Base-by-base conservation (phyloP, 2,113 vertebrate genomes). In the Anser cygnoides region DNA sequence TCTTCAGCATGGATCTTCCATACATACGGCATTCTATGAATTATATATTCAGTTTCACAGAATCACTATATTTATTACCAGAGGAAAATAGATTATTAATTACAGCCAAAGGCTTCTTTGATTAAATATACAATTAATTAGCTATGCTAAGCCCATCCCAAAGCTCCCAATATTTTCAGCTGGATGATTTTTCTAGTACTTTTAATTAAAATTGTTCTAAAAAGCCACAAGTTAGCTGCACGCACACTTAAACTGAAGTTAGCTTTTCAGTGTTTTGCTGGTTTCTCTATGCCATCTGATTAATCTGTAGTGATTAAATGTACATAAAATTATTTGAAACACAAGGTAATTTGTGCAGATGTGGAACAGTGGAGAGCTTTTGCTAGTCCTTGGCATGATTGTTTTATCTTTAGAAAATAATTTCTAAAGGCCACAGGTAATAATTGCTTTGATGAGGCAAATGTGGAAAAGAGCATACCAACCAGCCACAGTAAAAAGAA, bases 71-170 rank as follows among this genome's bases (percentile, higher is more conserved):
- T 98, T 98, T 97, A 96, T 97, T 97, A 96, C 94, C 75, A 96
- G 95, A 98, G 90, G 95, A 98, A 98, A 98, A 98, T 96, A 98
- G 97, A 97, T 98, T 98, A 98, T 98, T 98, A 97, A 98, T 98
- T 98, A 96, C 94, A 97, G 97, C 97, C 97, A 98, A 97, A 97
- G 97, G 96, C 97, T 96, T 91, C 86, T 98, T 97, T 98, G 97
- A 98, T 98, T 98, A 98, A 98, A 97, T 97, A 97, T 97, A 98
- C 95, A 98, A 98, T 98, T 98, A 98, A 98, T 98, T 98, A 98
- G 89, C 96, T 98, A 97, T 97, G 97, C 97, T 98, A 98, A 98
- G 96, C 96, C 96, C 91, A 97, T 98, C 97, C 96, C 96, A 97
- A 94, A 97, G 97, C 96, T 98, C 94, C 91, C 96, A 97, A 93